Evolutionary conservation across 92 coral and sea anemone genomes (phyloP), one percentile per base, ranked within the genome.

Genomic region (Heteractis magnifica): DNA sequence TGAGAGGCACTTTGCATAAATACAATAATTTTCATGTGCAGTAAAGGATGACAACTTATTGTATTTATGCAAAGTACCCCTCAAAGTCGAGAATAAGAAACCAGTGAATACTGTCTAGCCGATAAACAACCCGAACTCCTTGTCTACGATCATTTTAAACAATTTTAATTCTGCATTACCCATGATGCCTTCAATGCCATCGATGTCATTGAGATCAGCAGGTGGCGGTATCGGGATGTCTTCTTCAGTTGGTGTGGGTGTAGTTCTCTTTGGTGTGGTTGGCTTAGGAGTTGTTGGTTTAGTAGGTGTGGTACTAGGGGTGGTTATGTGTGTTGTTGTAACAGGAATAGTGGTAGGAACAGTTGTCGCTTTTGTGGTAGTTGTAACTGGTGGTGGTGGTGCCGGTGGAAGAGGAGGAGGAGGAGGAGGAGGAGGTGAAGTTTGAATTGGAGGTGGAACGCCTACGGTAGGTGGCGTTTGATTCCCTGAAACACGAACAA

Each of bases 141-240:
- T 0, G 1, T 34, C 44, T 34, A 34, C 0, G 44, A 34, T 34
- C 2, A 34, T 34, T 34, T 34, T 34, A 34, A 34, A 2, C 44
- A 34, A 34, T 14, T 76, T 49, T 44, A 13, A 41, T 34, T 10
- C 6, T n/a, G 11, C 6, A 71, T 34, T 71, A 82, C 85, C 77
- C 73, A 82, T 72, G 10, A 82, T 50, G 7, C 86, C 86, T 52
- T 74, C 78, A 73, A 84, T 64, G 19, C 71, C 87, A 68, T 77
- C 87, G 19, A 78, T 13, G 72, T 71, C 87, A 34, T 59, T 20
- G 49, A 56, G 20, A 50, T 75, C 80, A 65, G 87, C 87, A 65
- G 87, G 84, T 13, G 88, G 93, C 13, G 87, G 88, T 56, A 81
- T 73, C 5, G 93, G 84, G 7, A 86, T 87, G 8, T 56, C 81